Evolutionary conservation across 1,140 invertebrate species (phyloP).

Genomic region (Portunus trituberculatus): DNA sequence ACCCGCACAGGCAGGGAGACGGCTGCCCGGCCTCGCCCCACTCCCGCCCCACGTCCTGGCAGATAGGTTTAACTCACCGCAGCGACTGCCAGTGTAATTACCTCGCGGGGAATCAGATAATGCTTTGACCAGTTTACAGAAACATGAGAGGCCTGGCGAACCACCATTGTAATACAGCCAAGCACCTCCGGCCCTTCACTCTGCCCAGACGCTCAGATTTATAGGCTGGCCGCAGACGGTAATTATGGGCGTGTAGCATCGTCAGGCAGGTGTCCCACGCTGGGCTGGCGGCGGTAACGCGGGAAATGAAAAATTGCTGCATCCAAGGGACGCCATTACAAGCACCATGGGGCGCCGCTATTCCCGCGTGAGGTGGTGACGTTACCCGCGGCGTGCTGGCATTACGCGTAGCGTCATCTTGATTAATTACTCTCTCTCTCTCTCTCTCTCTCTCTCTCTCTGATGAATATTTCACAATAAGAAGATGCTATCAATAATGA

Average conservation of each 20-base stretch:
- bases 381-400: too few relatives aligned
- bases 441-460: slow-evolving; percentile 38
- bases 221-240: neutral
- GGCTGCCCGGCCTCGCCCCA: neutral
- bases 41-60: neutral
- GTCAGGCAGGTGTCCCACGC: neutral
- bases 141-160: neutral
- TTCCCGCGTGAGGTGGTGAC: too few relatives aligned
- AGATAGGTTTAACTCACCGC: neutral
- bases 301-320: too few relatives aligned
- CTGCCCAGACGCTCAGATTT: neutral
- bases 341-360: too few relatives aligned
- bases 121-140: neutral
- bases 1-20: neutral
- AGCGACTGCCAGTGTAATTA: neutral
- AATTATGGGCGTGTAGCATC: slow-evolving; percentile 1
- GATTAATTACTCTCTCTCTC: neutral
- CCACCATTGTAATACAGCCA: neutral
- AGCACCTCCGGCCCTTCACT: neutral
- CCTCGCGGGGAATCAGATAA: neutral
- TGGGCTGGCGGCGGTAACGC: neutral
- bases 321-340: too few relatives aligned
- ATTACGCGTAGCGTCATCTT: neutral
- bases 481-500: neutral
- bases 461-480: neutral